phyloP scores from a whole-genome alignment of 2,888 invertebrate genomes.

The Abscondita cerata region DNA sequence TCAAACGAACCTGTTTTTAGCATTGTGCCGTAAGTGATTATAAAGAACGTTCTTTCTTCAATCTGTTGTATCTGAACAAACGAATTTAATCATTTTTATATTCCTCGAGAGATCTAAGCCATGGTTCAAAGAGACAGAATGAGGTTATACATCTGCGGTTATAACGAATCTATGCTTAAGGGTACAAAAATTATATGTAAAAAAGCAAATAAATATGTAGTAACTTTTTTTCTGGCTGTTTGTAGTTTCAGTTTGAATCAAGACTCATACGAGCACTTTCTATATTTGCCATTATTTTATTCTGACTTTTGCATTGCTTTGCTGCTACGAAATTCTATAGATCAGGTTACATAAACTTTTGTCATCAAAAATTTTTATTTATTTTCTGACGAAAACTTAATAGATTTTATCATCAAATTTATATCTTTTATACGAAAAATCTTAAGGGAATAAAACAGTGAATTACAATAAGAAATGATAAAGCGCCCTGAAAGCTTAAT shows the following conservation, averaged over 20 bases:
- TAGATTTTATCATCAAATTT: constrained; percentile 7
- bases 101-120: neutral
- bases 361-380: neutral
- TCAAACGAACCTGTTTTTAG: neutral
- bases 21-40: neutral
- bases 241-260: too few species aligned
- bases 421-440: constrained; percentile 11
- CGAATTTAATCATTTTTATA: constrained; percentile 11
- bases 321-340: too few species aligned
- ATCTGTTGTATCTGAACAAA: constrained; percentile 5
- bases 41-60: constrained; percentile 4
- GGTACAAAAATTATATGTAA: too few species aligned
- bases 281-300: too few species aligned
- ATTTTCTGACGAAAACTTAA: constrained; percentile 8
- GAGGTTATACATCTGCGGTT: constrained; percentile 3
- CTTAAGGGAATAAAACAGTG: constrained; percentile 16
- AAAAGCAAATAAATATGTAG: too few species aligned
- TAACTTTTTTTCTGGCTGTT: too few species aligned
- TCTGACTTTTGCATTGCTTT: too few species aligned
- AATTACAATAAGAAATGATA: constrained; percentile 16
- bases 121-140: neutral
- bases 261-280: too few species aligned
- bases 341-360: too few species aligned
- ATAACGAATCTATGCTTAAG: neutral
- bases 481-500: constrained; percentile 15